Evolutionary conservation across 2,113 vertebrate genomes (phyloP).

Genomic region (Dasyurus viverrinus): DNA sequence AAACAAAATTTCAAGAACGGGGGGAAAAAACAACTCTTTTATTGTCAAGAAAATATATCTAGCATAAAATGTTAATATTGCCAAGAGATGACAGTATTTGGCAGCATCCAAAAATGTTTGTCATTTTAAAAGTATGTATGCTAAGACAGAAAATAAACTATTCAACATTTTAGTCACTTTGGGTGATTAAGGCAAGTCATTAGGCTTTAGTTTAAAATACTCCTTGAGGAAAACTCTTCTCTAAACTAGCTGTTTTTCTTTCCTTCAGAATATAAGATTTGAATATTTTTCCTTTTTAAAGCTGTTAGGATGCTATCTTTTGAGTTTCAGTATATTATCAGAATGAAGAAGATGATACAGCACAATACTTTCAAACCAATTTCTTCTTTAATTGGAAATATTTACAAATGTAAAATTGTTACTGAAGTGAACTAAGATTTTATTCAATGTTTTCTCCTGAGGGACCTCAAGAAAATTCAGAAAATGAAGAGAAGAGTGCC

Average conservation of each 20-base stretch:
- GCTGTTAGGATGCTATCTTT: constrained; percentile 38
- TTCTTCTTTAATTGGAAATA: constrained; percentile 81
- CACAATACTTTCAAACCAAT: constrained; percentile 26
- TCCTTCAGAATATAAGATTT: constrained; percentile 47
- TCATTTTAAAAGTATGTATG: constrained; percentile 97
- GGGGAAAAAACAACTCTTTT: constrained; percentile 78
- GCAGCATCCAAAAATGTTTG: constrained; percentile 91
- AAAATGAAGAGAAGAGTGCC: constrained; percentile 50
- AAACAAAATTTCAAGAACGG: constrained; percentile 76
- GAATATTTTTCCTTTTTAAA: constrained; percentile 52
- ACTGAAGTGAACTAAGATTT: constrained; percentile 51
- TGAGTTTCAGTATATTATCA: not conserved
- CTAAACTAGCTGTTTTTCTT: constrained; percentile 59
- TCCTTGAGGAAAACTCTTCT: constrained; percentile 71
- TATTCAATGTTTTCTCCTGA: constrained; percentile 46
- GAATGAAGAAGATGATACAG: not conserved
- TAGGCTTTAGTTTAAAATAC: constrained; percentile 78
- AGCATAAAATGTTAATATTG: constrained; percentile 82
- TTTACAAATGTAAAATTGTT: constrained; percentile 69
- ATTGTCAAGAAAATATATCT: constrained; percentile 88
- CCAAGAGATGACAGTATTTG: constrained; percentile 93
- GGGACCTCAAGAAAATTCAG: constrained; percentile 69
- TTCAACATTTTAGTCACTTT: constrained; percentile 85
- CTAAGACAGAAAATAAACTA: constrained; percentile 93
- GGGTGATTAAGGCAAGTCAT: constrained; percentile 81